Evolutionary conservation across 2,888 invertebrate genomes (phyloP), one percentile per base, ranked within the genome.

Genomic region (Timandra comae): DNA sequence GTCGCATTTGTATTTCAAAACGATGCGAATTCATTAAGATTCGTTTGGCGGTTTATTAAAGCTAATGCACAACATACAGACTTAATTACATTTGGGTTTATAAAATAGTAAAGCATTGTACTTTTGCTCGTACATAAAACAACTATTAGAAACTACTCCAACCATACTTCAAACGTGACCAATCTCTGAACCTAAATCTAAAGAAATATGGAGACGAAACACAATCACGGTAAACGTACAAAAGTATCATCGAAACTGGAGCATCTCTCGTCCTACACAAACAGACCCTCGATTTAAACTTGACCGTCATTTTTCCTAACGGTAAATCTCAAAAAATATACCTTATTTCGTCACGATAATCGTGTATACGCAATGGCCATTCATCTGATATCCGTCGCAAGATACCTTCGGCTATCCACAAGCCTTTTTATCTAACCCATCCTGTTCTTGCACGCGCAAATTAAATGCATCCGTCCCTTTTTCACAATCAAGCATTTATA

Each of bases 401-500:
- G 26, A 45, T 43, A 40, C 34, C 33, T 38, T 32, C 33, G 32
- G 35, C 40, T 34, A 40, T 11, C 7, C 24, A 24, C 11, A 9
- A 30, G 29, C 20, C 29, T 33, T 33, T 27, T 39, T 35, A 16
- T 33, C 28, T 21, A 29, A 4, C 3, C 34, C 27, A 16, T 41
- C 37, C 27, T 30, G 13, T 11, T 38, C 32, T 8, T 12, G 12
- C 32, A 8, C 5, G 9, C 9, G 21, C 8, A 44, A 52, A 50
- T 54, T 52, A 54, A 51, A 36, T 46, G 38, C 34, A 33, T 39
- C 48, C 41, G 40, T 68, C 64, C 54, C 61, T 43, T 49, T 52
- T 35, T 30, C 34, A 45, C 48, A 37, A 33, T 39, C 39, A 33
- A 39, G 44, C 47, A 63, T 71, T 70, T 67, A 61, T 57, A 63